Evolutionary conservation across 2,113 vertebrate genomes (phyloP).

Genomic region (Dendropsophus ebraccatus): DNA sequence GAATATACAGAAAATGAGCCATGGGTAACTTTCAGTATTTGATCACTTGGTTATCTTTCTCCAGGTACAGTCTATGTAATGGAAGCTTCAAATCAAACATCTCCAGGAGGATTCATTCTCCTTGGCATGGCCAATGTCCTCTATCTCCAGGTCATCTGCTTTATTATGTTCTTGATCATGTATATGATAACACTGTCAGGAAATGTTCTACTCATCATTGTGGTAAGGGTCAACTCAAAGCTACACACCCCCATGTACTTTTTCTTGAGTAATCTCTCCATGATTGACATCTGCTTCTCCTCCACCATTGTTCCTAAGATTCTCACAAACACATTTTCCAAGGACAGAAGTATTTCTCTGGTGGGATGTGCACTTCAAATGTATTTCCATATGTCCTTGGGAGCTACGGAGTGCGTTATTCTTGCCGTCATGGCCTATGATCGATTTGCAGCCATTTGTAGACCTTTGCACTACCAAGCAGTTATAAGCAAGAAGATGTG

Average conservation of each 20-base stretch:
- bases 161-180: background rate
- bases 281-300: background rate
- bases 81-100: constrained; percentile 12
- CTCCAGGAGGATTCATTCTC: background rate
- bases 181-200: background rate
- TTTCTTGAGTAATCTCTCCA: background rate
- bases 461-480: constrained; percentile 14
- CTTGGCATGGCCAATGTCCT: background rate
- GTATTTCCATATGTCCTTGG: constrained; percentile 10
- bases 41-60: background rate
- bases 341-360: constrained; percentile 3
- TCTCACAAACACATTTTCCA: background rate
- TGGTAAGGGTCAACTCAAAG: background rate
- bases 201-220: background rate
- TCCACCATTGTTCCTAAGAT: background rate
- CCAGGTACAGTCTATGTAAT: background rate
- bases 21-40: background rate
- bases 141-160: background rate
- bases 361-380: constrained; percentile 29
- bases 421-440: constrained; percentile 11
- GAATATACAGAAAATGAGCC: background rate
- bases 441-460: constrained; percentile 21
- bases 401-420: constrained; percentile 5
- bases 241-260: background rate
- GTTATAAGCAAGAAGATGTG: constrained; percentile 16